phyloP scores from a whole-genome alignment of 2,113 vertebrate species.

The Phyllostomus discolor region DNA sequence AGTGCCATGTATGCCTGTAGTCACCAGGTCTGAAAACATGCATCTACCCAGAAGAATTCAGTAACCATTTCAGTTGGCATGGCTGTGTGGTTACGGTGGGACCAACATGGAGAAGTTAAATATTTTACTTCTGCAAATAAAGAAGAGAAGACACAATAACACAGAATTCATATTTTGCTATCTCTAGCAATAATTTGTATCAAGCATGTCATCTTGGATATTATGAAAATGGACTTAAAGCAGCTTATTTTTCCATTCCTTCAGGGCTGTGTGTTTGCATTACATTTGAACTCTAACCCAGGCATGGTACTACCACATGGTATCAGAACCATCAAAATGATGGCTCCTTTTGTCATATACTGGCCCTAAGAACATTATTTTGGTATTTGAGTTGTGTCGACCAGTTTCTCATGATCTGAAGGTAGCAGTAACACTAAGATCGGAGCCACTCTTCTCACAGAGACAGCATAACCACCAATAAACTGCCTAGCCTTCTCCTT shows the following conservation, averaged over 20 bases:
- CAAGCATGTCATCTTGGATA: background rate
- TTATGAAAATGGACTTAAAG: background rate
- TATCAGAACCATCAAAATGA: background rate
- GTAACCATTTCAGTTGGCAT: background rate
- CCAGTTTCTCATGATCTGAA: background rate
- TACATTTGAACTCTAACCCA: background rate
- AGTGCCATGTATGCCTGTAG: background rate
- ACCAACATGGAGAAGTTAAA: conserved; percentile 22
- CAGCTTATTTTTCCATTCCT: conserved; percentile 16
- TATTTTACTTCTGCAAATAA: conserved; percentile 24
- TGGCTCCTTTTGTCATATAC: background rate
- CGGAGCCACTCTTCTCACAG: background rate
- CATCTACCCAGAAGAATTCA: background rate
- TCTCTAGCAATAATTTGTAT: conserved; percentile 22
- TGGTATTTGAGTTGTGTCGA: background rate
- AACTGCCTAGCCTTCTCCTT: background rate
- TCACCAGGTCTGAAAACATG: background rate
- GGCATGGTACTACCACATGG: background rate
- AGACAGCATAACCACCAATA: background rate
- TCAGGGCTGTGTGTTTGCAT: background rate
- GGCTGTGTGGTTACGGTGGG: background rate
- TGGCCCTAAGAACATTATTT: conserved; percentile 4
- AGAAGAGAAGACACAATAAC: background rate
- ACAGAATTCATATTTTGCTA: conserved; percentile 4
- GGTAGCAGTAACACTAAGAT: background rate